Base-by-base conservation (phyloP, 2,113 vertebrate genomes). In the Malurus elegans region DNA sequence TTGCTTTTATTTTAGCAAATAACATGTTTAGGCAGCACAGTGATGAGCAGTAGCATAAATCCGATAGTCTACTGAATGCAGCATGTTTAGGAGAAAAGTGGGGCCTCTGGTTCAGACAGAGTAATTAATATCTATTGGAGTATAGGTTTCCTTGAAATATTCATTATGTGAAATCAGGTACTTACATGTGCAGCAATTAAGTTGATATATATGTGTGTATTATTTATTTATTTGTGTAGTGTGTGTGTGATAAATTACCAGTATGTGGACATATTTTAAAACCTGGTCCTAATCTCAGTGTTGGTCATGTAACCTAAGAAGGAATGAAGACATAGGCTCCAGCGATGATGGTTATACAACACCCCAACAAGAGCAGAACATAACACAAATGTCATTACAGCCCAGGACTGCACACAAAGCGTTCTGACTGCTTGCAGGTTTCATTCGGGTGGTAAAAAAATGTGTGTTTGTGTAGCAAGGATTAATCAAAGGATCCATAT, bases 151-250 rank as follows among this genome's bases (percentile, higher is more conserved):
- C 79, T 92, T 88, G 62, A 92, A 86, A 25, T 78, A 66, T 88
- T 96, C 90, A 83, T 96, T 94, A 96, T 90, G 79, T 95, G 74
- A 96, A 96, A 88, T 92, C 69, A 86, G 79, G 92, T 95, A 91
- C 82, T 83, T 94, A 82, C 40, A 92, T 74, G 65, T 81, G 65
- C 64, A 84, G 76, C 96, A 93, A 94, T 97, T 93, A 96, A 95
- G 79, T 94, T 97, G 94, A 96, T 93, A 79, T 96, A 94, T 96
- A 69, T 42, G 57, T 60, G 53, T 72, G 70, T 36, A 89, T 90
- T 90, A 91, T 70, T 96, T 93, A 90, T 96, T 94, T 95, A 97
- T 92, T 96, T 90, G 73, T 58, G 28, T 79, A 86, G 69, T 13
- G 57, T 67, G 32, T 6, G 19, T 60, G 57, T 95, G 94, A 97